A percentile compares a stretch with the other conserved stretches of the same genome.
These are phyloP conservation scores for Cephus sareptanus DNA, from an alignment of 2,888 invertebrate species.

Conservation along the genomic window DNA sequence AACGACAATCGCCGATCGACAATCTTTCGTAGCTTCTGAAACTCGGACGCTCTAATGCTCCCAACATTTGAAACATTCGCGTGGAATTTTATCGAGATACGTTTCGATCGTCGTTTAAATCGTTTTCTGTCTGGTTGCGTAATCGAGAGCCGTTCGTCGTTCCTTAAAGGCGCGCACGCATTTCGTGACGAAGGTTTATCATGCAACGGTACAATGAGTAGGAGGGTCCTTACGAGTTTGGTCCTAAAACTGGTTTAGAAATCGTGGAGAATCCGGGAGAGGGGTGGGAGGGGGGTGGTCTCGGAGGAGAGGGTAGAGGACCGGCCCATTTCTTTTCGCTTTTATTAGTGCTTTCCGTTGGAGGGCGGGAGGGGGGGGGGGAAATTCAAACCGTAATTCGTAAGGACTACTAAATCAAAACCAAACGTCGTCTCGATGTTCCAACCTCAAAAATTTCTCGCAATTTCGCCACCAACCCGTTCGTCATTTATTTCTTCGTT, in stretches of 20 bases:
- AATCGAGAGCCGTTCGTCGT: not conserved
- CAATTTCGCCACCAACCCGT: not conserved
- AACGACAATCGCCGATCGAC: not conserved
- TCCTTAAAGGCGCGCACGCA: not conserved
- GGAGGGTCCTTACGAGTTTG: constrained; percentile 34
- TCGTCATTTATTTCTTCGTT: not conserved
- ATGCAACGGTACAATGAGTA: constrained; percentile 65
- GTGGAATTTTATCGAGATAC: not conserved
- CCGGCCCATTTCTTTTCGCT: constrained; percentile 20
- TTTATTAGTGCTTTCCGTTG: not conserved
- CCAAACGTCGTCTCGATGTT: not conserved
- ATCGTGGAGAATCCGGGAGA: constrained; percentile 10
- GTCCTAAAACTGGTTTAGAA: constrained; percentile 63
- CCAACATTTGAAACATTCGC: not conserved
- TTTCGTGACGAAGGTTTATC: constrained; percentile 13
- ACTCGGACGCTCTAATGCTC: not conserved
- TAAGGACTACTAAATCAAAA: not conserved
- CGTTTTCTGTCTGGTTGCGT: not conserved
- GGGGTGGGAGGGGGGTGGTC: not conserved
- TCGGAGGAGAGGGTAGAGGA: not conserved
- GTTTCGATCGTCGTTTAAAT: not conserved
- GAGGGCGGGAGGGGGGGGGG: not conserved
- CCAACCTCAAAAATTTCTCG: not conserved
- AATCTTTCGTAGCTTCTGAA: not conserved
- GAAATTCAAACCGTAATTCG: not conserved